phyloP scores from a whole-genome alignment of 1,140 invertebrate genomes.

The Calliopsis andreniformis region DNA sequence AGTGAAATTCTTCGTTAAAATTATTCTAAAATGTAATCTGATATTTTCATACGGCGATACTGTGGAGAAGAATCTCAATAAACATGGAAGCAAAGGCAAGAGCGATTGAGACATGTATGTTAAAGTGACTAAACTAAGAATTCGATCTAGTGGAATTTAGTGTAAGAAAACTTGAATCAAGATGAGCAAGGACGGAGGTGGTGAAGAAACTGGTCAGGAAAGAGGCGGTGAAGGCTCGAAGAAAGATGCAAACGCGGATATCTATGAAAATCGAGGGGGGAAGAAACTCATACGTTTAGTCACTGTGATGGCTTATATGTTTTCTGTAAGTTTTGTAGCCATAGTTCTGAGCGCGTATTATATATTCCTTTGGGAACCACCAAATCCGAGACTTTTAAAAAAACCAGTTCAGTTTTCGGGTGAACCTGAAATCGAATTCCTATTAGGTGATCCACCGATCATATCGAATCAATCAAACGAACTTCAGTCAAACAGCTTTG shows the following conservation, averaged over 20 bases:
- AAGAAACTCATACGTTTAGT: constrained; percentile 87
- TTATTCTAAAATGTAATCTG: not conserved
- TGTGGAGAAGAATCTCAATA: not conserved
- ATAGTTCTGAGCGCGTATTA: constrained; percentile 92
- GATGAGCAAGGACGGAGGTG: constrained; percentile 63
- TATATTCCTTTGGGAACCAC: constrained; percentile 91
- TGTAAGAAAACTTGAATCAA: not conserved
- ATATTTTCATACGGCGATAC: not conserved
- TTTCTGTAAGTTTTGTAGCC: constrained; percentile 90
- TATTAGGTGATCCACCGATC: constrained; percentile 25
- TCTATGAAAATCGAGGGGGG: constrained; percentile 76
- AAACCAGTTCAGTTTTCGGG: constrained; percentile 2
- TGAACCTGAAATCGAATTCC: constrained; percentile 57
- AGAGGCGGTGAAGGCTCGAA: constrained; percentile 22
- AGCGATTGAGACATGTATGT: not conserved
- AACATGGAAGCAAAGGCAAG: not conserved
- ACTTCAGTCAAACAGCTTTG: not conserved
- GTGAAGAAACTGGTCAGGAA: constrained; percentile 16
- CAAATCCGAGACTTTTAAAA: constrained; percentile 73
- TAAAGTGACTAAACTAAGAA: not conserved
- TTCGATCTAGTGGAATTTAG: not conserved
- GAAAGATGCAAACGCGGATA: constrained; percentile 68
- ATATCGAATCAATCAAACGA: not conserved
- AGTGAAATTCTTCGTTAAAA: not conserved
- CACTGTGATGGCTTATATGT: constrained; percentile 90